Evolutionary conservation across 2,797 vertebrate genomes (phyloP), one percentile per base, ranked within the genome.

Genomic region (Bryconaethiops microstoma): DNA sequence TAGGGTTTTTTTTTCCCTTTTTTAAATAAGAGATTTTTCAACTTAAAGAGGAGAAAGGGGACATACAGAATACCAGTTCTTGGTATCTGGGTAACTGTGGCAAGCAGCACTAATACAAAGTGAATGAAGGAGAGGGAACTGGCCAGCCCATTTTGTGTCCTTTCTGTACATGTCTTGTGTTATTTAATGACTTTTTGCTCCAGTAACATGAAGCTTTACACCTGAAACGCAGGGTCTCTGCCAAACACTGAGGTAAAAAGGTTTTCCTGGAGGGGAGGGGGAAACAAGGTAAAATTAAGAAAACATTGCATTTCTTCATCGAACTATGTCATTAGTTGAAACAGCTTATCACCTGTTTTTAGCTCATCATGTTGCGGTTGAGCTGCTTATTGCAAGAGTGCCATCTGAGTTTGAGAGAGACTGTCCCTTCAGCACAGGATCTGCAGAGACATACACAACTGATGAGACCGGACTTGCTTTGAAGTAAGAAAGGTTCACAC

Each of bases 171-270:
- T 78, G 77, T 84, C 76, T 86, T 84, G 79, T 83, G 79, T 82
- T 89, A 90, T 83, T 89, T 89, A 90, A 86, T 92, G 90, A 92
- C 91, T 91, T 93, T 90, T 92, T 91, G 88, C 92, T 93, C 91
- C 93, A 91, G 89, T 92, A 90, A 74, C 83, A 77, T 83, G 83
- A 93, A 93, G 92, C 92, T 92, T 93, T 93, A 91, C 92, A 92
- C 91, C 90, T 92, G 91, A 89, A 92, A 93, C 88, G 90, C 91
- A 92, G 92, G 90, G 77, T 88, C 91, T 92, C 92, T 92, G 92
- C 92, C 92, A 91, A 90, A 87, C 92, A 92, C 90, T 94, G 94
- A 95, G 94, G 93, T 94, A 95, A 95, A 91, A 93, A 94, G 91
- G 89, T 90, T 89, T 88, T 92, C 86, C 89, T 92, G 90, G 88